Conservation (phyloP, 2,797 vertebrate genomes). For the Propithecus deckenii region DNA sequence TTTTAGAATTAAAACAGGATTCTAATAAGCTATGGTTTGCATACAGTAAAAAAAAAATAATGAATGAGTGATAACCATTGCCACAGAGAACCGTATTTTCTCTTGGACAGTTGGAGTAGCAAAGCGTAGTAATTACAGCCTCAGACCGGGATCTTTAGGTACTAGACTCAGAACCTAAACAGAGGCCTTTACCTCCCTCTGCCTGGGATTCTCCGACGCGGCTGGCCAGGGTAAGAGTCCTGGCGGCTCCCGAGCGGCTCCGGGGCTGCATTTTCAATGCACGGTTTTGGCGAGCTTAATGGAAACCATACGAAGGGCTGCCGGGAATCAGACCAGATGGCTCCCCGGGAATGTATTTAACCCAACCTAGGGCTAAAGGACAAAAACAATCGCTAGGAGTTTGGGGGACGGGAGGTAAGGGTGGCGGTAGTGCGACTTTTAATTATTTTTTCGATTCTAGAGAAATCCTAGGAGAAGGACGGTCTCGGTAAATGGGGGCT, state of each 20-base stretch:
- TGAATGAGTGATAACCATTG: neutral
- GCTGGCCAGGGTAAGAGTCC: neutral
- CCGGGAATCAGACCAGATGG: constrained; percentile 59
- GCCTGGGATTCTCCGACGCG: neutral
- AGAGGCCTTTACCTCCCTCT: neutral
- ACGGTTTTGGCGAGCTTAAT: constrained; percentile 45
- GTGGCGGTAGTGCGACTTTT: neutral
- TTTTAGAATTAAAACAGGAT: constrained; percentile 31
- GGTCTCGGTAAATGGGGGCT: neutral
- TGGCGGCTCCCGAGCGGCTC: neutral
- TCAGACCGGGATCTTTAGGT: neutral
- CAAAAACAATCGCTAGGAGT: neutral
- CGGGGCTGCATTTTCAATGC: constrained; percentile 36
- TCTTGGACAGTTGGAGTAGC: neutral
- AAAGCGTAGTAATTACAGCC: neutral
- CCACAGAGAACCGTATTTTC: neutral
- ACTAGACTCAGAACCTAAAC: neutral
- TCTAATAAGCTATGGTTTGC: neutral
- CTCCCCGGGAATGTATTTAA: constrained; percentile 4
- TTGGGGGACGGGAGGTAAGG: no score
- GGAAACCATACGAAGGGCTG: constrained; percentile 66
- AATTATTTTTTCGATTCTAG: neutral
- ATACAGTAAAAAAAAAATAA: neutral
- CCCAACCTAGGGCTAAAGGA: constrained; percentile 29
- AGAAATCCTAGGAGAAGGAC: neutral